Conservation (phyloP, 2,888 invertebrate genomes). For the Lydus trimaculatus region DNA sequence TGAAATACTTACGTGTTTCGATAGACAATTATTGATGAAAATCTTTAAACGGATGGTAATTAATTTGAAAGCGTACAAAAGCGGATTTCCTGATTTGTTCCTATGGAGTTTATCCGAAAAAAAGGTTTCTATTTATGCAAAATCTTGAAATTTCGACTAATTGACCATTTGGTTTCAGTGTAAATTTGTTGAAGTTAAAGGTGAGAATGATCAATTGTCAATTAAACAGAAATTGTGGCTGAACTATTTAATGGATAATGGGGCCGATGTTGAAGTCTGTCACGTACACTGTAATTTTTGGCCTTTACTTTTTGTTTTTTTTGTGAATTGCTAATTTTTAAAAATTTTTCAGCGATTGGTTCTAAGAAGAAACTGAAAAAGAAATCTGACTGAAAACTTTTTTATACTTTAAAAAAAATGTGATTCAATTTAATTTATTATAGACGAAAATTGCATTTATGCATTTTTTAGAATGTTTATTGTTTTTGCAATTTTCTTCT, state of each 20-base stretch:
- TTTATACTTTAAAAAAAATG: too few species aligned
- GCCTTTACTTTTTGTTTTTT: neutral
- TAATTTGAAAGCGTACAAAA: constrained; percentile 68
- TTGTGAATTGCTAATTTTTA: neutral
- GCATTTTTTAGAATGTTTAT: too few species aligned
- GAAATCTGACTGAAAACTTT: neutral
- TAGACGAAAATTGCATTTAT: too few species aligned
- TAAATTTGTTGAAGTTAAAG: constrained; percentile 87
- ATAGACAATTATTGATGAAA: constrained; percentile 62
- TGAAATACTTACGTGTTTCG: constrained; percentile 65
- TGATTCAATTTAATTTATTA: too few species aligned
- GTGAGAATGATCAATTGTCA: constrained; percentile 81
- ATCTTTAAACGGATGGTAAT: constrained; percentile 69
- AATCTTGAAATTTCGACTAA: constrained; percentile 25
- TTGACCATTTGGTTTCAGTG: constrained; percentile 61
- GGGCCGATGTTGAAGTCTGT: constrained; percentile 77
- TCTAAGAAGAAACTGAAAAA: constrained; percentile 27
- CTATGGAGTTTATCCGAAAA: constrained; percentile 72
- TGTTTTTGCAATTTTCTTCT: too few species aligned
- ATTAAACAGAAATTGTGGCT: constrained; percentile 86
- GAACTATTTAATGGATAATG: constrained; percentile 69
- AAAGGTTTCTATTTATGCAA: constrained; percentile 58
- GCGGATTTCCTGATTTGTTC: constrained; percentile 86
- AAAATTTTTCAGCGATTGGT: constrained; percentile 30
- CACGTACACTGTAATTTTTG: constrained; percentile 63